Evolutionary conservation across 1,140 invertebrate genomes (phyloP), one percentile per base, ranked within the genome.

Genomic region (Panagrolaimus sp.): DNA sequence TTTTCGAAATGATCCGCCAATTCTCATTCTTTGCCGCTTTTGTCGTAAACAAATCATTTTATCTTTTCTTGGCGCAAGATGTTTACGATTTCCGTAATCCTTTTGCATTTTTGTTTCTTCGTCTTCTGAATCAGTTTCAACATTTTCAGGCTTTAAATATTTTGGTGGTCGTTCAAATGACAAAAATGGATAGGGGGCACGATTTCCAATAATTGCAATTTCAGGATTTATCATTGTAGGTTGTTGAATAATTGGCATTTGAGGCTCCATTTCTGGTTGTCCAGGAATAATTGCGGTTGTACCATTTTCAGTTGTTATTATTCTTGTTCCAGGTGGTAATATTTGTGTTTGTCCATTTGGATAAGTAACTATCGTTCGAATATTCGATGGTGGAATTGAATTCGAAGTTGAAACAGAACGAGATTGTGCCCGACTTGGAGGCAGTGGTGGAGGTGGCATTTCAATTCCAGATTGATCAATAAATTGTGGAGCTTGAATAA

Each of bases 41-140:
- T 77, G 77, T 14, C 63, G 24, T 24, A 77, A 62, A 44, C 72
- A 72, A 10, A 77, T 78, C 4, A 65, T 65, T 46, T 76, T 78
- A 24, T 75, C 43, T 38, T 66, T 44, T 45, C 63, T 48, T 5
- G 17, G 21, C 7, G n/a, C 7, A 9, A 62, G 38, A 8, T 43
- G 6, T 14, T 65, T 43, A 21, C 24, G 17, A 38, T 26, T 8
- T 1, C 24, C 24, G 26, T 76, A 76, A 44, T 76, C 75, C 15
- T 52, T 32, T 24, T 65, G 66, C 10, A 73, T 44, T 21, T 70
- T 67, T 24, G 58, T 24, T 5, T 63, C 58, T 66, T 76, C 75
- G 43, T 69, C 63, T 58, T 58, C 52, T 12, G 21, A 21, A 28
- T 15, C 47, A 4, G 21, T 21, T 12, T n/a, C 52, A n/a, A 26